Base-by-base conservation (phyloP, 2,797 vertebrate species). In the Sphaeramia orbicularis region DNA sequence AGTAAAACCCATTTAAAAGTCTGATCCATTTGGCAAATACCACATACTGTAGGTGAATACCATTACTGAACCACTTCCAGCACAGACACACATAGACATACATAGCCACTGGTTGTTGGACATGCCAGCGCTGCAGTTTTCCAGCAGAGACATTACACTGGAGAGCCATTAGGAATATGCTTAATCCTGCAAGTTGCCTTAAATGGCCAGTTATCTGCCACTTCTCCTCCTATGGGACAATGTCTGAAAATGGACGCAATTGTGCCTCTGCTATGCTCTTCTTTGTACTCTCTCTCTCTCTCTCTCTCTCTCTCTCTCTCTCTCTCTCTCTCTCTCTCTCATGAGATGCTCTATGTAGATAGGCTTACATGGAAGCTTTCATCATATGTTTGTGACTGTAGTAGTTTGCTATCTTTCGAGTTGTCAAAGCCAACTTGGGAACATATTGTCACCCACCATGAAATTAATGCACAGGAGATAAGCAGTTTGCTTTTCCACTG, bases 131-230 rank as follows among this genome's bases (percentile, higher is more conserved):
- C 59, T 78, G 74, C 69, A 69, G 15, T 64, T 85, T 67, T 40
- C 16, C 53, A 71, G 52, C n/a, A 7, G 80, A 78, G 53, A 64
- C 53, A 4, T 24, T 43, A 40, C 74, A 48, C 65, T 55, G 32
- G 67, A 69, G 57, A 15, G 48, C 68, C 57, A 56, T 78, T 73
- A 76, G 44, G 48, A 67, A 67, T 57, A 70, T 19, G 40, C 70
- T 62, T 42, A 14, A 24, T 74, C 36, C 58, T 75, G 67, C 47
- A 58, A 51, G 65, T 58, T 67, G 14, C 78, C 72, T 85, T 83
- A 84, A 81, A 83, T 83, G 70, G 78, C 59, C 81, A 52, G 64
- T 80, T 72, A 59, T 83, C 67, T 65, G 51, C 73, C 45, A 43
- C 65, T 49, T 70, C 38, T 65, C 15, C 42, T 74, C 80, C 72